Percentiles rank a stretch among this genome's conserved stretches.
Evolutionary conservation across 2,888 invertebrate genomes (phyloP).

Genomic region (Ichneumon xanthorius): DNA sequence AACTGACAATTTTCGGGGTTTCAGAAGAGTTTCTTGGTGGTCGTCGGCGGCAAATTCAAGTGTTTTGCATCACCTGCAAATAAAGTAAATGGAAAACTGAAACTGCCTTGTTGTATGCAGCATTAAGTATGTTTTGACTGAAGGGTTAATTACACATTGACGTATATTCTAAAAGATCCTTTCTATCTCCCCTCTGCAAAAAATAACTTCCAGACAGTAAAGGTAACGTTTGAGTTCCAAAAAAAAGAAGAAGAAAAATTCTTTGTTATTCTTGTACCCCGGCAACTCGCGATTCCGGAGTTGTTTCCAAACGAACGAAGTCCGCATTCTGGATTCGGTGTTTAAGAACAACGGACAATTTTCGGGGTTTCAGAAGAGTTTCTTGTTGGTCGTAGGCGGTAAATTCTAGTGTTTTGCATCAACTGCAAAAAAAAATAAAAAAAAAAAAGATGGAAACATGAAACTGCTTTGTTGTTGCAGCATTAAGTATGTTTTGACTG

Average conservation of each 20-base stretch:
- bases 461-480: background rate
- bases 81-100: background rate
- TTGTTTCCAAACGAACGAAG: background rate
- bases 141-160: background rate
- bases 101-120: background rate
- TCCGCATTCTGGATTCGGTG: no score
- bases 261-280: slow-evolving; percentile 23
- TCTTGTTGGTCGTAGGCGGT: no score
- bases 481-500: background rate
- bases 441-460: background rate
- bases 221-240: background rate
- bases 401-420: background rate
- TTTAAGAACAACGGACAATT: no score
- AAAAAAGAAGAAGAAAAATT: background rate
- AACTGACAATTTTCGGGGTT: background rate
- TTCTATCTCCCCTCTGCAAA: background rate
- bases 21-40: background rate
- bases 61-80: background rate
- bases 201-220: slow-evolving; percentile 1
- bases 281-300: background rate
- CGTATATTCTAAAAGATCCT: background rate
- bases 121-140: background rate
- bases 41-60: background rate
- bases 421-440: background rate
- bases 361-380: no score